Base-by-base conservation (phyloP, 35 echinoderm and acorn worm species). In the Ophioderma brevispina region DNA sequence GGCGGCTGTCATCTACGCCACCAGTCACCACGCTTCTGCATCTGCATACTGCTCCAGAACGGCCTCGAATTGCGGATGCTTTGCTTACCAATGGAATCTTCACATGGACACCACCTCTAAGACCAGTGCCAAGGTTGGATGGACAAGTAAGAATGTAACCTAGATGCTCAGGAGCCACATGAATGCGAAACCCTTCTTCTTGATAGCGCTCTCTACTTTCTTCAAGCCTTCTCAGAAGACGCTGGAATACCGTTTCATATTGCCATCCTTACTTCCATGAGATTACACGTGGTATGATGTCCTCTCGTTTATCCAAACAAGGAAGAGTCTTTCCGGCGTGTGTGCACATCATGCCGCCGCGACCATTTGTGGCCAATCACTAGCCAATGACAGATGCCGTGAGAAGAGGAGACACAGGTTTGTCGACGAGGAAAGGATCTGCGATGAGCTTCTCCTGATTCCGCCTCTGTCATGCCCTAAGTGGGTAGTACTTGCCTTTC, bases 231-330 rank as follows among this genome's bases (percentile, higher is more conserved):
- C 87, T 40, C 97, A 99, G 81, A 99, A 99, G n/a, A 41, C 97
- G 87, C n/a, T 76, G 56, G 56, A 99, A 99, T 4, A 99, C 97
- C 81, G 36, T 64, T 76, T 90, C 93, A 99, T 99, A 79, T 95
- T 95, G 14, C 97, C 97, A n/a, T 21, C 97, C 82, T 38, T 82
- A 77, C 75, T 99, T 90, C 97, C 95, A 95, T 32, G 97, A 99
- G 35, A 99, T 99, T 13, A 99, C 94, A 31, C 97, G 82, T n/a
- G 31, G 90, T 95, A 38, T 99, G 97, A 81, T 99, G 93, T 38
- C 95, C 97, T 78, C n/a, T 99, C 97, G 79, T 99, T 99, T 33
- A 99, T 85, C 97, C 97, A 99, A 30, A 99, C 97, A 32, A 99
- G 76, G 76, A 99, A 99, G 76, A 90, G 95, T 39, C 95, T 99